A percentile compares a stretch with the other conserved stretches of the same genome.
phyloP scores from a whole-genome alignment of 2,888 invertebrate genomes.

The Hypomecis punctinalis region DNA sequence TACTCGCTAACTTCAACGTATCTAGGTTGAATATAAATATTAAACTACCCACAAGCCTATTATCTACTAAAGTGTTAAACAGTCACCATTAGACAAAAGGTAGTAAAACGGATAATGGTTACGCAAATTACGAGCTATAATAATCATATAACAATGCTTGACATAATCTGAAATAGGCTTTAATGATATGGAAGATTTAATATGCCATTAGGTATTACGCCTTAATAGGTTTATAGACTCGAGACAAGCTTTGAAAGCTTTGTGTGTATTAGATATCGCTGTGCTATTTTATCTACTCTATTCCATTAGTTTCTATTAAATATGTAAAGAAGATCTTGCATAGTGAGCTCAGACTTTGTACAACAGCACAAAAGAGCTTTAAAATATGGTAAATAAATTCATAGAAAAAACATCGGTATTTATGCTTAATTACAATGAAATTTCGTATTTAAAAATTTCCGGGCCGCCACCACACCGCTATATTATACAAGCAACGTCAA shows the following conservation, averaged over 20 bases:
- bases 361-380: too few species aligned
- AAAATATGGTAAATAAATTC: too few species aligned
- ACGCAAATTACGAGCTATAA: slow-evolving; percentile 42
- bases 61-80: slow-evolving; percentile 42
- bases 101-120: slow-evolving; percentile 42
- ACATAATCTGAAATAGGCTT: slow-evolving; percentile 51
- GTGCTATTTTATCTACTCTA: neutral
- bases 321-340: too few species aligned
- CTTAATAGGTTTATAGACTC: slow-evolving; percentile 11
- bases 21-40: neutral
- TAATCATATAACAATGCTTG: slow-evolving; percentile 47
- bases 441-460: too few species aligned
- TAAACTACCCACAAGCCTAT: slow-evolving; percentile 23
- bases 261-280: neutral
- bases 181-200: slow-evolving; percentile 46
- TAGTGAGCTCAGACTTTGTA: too few species aligned
- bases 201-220: slow-evolving; percentile 12
- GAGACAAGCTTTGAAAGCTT: slow-evolving; percentile 2
- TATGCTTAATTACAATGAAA: too few species aligned
- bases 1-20: neutral
- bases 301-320: too few species aligned
- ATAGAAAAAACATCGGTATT: too few species aligned
- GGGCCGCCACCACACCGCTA: too few species aligned
- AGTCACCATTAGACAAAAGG: slow-evolving; percentile 41
- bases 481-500: too few species aligned